Conservation (phyloP, 2,888 invertebrate species). For the Punctoribates punctum region DNA sequence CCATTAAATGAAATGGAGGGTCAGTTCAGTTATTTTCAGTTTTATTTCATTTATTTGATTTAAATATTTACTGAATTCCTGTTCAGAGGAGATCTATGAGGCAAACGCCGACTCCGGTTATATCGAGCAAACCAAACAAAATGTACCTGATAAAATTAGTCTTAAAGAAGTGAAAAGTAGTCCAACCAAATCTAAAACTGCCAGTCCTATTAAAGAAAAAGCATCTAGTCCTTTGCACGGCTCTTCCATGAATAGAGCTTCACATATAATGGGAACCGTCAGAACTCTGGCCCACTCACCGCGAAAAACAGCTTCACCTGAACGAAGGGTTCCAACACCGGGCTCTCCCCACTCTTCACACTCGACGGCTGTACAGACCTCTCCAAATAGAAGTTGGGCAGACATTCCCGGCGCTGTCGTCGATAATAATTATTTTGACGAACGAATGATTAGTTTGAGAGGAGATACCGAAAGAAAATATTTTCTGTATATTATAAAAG, state of each 20-base stretch:
- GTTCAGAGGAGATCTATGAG: background rate
- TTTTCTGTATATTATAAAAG: conserved; percentile 42
- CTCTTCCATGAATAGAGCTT: background rate
- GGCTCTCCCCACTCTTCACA: conserved; percentile 4
- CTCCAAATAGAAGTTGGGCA: conserved; percentile 20
- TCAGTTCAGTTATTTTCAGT: background rate
- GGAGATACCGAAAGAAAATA: conserved; percentile 41
- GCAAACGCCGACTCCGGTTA: background rate
- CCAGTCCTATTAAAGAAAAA: background rate
- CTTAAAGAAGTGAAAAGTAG: background rate
- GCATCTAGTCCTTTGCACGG: background rate
- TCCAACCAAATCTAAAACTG: background rate
- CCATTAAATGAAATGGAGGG: background rate
- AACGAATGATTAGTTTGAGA: background rate
- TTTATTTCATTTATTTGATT: background rate
- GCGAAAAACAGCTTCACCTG: background rate
- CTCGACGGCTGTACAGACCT: conserved; percentile 1
- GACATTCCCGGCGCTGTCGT: conserved; percentile 24
- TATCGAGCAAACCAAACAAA: background rate
- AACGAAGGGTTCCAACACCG: background rate
- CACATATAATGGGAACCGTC: background rate
- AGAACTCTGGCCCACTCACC: background rate
- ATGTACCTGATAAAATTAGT: background rate
- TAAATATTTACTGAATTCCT: background rate
- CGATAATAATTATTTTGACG: background rate